Evolutionary conservation across 2,888 invertebrate genomes (phyloP), one percentile per base, ranked within the genome.

Genomic region (Cantharis flavilabris): DNA sequence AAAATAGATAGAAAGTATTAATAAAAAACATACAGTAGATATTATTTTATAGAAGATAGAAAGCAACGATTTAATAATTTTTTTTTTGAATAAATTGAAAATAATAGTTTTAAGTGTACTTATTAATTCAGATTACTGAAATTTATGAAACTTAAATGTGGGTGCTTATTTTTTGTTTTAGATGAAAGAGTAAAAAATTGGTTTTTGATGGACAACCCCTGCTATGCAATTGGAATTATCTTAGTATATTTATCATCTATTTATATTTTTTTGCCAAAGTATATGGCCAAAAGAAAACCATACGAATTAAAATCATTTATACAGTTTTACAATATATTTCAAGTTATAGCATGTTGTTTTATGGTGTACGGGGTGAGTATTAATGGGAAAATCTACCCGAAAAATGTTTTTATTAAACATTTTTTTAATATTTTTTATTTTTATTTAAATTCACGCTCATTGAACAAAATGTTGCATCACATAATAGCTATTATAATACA

Each of bases 271-370:
- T 90, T 92, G 14, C 93, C 93, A 5, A 83, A 86, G 11, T 91
- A 91, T 81, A 97, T 97, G 97, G 90, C 90, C 83, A 87, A 92
- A 81, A 90, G 93, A 72, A 89, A 90, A 79, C 91, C 97, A 0
- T 93, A 91, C 84, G 88, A 92, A 11, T 87, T 97, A 33, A 92
- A 92, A 81, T 89, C 86, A 2, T 85, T 94, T 33, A 92, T 97
- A 81, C 90, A 93, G 75, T 89, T 91, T 82, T 97, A 97, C 89
- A 97, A 97, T 86, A 88, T 95, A 18, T 86, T 92, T 71, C 97
- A 97, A 91, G 94, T 97, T 11, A 78, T 91, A 3, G 90, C 93
- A 20, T 95, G 94, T 80, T 89, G 90, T 13, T 88, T 90, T 77
- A 89, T 94, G 63, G 92, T 93, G 84, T 91, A 92, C 87, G 93